Base-by-base conservation (phyloP, 2,113 vertebrate genomes). In the Hippolais icterina region DNA sequence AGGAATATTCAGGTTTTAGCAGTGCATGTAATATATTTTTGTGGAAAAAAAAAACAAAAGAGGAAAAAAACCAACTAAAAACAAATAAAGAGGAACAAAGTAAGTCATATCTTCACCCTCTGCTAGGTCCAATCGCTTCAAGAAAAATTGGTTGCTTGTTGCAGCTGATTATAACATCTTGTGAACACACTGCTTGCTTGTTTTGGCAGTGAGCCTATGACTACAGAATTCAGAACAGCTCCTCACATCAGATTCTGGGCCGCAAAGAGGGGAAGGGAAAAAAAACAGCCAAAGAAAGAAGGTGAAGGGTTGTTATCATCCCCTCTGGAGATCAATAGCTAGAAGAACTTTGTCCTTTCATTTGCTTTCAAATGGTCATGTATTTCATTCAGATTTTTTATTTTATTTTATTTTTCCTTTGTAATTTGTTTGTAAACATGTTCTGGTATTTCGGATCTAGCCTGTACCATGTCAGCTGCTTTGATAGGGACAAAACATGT, bases 361-460 rank as follows among this genome's bases (percentile, higher is more conserved):
- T 72, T 69, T 19, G 1, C 2, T 87, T 61, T 79, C 6, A 61
- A 53, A 42, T 42, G 5, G 13, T 50, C 6, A 22, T 10, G 1
- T 42, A 31, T 78, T 65, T 72, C 2, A 52, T 42, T 87, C 35
- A 56, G 27, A 44, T 9, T 63, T 1, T 69, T 5, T 2, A 41
- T 7, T 1, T 39, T 21, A 5, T 24, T 35, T 8, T 15, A 21
- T 27, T 0, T 6, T n/a, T 35, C 1, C 2, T 79, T 52, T 50
- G 3, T 22, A 39, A 44, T 53, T 49, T 56, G 18, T 87, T 60
- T 76, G 29, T 33, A 75, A 89, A 71, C 0, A 0, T 12, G 3
- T 63, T 19, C 21, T 63, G 24, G 33, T 63, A 47, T 56, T 93
- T 89, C 52, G 13, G 41, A 61, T 46, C 27, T 70, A 50, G 5